These are phyloP conservation scores for Gymnocypris eckloni DNA, from an alignment of 2,797 vertebrate genomes.

Conservation along the genomic window DNA sequence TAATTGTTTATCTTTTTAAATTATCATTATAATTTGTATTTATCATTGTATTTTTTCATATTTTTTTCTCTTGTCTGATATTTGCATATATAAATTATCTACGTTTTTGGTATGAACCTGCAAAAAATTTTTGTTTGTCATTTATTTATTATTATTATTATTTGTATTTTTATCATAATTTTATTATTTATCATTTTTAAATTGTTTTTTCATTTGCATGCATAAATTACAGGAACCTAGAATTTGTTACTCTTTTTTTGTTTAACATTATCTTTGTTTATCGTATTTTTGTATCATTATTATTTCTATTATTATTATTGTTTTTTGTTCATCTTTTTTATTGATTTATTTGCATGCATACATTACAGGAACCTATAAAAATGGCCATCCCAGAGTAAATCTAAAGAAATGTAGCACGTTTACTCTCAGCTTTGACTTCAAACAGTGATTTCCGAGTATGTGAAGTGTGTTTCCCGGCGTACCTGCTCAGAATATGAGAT, in stretches of 20 bases:
- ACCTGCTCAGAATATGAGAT: conserved; percentile 81
- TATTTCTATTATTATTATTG: background rate
- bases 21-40: background rate
- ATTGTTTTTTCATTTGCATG: conserved; percentile 54
- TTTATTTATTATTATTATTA: too few relatives aligned
- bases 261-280: background rate
- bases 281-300: background rate
- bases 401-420: conserved; percentile 77
- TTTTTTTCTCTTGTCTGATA: background rate
- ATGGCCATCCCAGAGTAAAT: conserved; percentile 74
- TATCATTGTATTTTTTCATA: background rate
- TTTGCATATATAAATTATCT: background rate
- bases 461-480: conserved; percentile 71
- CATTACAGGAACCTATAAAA: conserved; percentile 68
- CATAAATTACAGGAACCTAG: conserved; percentile 69
- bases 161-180: background rate
- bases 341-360: conserved; percentile 61
- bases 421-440: conserved; percentile 75
- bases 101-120: background rate
- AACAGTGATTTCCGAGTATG: conserved; percentile 77
- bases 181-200: background rate
- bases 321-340: background rate
- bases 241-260: background rate
- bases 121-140: too few relatives aligned
- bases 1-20: background rate